Conservation (phyloP, 2,113 vertebrate species). For the Lynx canadensis region DNA sequence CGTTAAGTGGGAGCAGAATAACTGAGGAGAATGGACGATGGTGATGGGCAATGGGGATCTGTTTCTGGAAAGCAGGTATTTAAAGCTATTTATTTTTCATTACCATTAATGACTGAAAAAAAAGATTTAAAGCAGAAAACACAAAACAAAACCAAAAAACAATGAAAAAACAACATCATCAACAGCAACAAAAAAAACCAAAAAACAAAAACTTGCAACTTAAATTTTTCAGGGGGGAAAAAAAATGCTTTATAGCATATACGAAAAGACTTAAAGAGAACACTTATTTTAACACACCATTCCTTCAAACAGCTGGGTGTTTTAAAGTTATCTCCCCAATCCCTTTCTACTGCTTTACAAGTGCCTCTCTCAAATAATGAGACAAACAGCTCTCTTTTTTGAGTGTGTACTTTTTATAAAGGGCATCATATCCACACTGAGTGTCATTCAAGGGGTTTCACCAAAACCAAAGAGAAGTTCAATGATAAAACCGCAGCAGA, state of each 20-base stretch:
- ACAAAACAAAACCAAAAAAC: neutral
- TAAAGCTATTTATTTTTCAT: neutral
- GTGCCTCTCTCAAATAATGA: slow-evolving; percentile 3
- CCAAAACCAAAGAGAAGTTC: slow-evolving; percentile 29
- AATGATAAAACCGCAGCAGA: neutral
- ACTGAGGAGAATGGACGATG: neutral
- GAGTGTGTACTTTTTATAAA: slow-evolving; percentile 44
- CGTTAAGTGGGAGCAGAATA: neutral
- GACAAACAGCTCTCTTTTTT: neutral
- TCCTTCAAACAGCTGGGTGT: neutral
- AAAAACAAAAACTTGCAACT: neutral
- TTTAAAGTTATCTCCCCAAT: neutral
- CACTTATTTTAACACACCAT: neutral
- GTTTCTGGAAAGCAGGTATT: neutral
- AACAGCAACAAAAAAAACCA: neutral
- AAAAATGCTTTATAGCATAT: neutral
- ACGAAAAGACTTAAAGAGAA: neutral
- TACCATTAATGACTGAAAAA: neutral
- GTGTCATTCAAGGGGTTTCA: slow-evolving; percentile 16
- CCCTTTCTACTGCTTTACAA: neutral
- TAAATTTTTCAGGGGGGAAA: neutral
- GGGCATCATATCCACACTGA: neutral
- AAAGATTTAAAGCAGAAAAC: slow-evolving; percentile 25
- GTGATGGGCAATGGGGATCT: neutral
- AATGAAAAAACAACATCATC: neutral